A percentile compares a stretch with the other conserved stretches of the same genome.
Conservation (phyloP, 2,113 vertebrate genomes). For the Nannobrachium achirus region DNA sequence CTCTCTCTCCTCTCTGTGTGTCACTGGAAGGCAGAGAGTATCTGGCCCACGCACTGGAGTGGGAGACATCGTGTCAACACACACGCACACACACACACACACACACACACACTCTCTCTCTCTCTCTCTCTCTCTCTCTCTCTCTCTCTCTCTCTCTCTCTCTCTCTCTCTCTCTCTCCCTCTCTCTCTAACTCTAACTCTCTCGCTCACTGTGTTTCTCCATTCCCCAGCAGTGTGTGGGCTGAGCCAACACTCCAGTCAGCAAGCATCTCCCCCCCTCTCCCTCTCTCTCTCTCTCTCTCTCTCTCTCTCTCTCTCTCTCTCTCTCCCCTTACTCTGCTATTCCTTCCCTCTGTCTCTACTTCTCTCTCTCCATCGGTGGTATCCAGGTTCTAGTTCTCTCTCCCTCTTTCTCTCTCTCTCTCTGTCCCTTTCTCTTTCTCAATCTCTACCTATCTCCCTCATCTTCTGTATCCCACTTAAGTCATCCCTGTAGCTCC, state of each 20-base stretch:
- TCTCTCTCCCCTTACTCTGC: no score
- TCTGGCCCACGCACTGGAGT: no score
- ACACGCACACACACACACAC: slow-evolving; percentile 27
- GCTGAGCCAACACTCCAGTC: no score
- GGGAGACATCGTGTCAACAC: not conserved
- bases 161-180: no score
- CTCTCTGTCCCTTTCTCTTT: no score
- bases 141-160: not conserved
- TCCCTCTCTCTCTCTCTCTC: not conserved
- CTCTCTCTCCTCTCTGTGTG: not conserved
- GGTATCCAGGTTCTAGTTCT: no score
- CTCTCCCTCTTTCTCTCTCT: no score
- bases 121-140: not conserved
- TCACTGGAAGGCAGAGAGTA: no score
- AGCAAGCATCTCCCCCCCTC: not conserved
- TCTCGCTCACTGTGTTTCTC: not conserved
- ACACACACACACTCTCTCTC: not conserved
- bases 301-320: not conserved
- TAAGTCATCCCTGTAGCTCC: no score
- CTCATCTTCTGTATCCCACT: no score
- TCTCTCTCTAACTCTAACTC: not conserved
- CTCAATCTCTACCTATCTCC: no score
- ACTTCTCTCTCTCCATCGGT: not conserved
- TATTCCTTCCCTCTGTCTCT: not conserved
- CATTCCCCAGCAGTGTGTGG: no score